Conservation (phyloP, 2,888 invertebrate species). For the Listrodromus nycthemerus region DNA sequence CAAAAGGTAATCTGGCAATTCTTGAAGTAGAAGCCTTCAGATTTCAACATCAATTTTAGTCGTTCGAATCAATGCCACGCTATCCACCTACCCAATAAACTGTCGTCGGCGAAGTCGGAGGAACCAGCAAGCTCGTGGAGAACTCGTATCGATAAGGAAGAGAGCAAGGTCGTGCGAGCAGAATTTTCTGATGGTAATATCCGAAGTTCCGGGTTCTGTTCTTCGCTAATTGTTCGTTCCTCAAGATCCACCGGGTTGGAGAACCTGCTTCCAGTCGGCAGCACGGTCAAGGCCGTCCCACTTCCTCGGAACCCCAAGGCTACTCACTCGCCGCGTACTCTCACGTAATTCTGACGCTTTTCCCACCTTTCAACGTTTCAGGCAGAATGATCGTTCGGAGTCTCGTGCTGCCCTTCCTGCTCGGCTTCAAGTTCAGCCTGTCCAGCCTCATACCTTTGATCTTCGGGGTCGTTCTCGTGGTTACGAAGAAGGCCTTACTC, state of each 20-base stretch:
- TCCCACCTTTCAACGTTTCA: slow-evolving; percentile 80
- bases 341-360: slow-evolving; percentile 11
- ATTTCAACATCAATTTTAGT: too few species aligned
- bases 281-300: slow-evolving; percentile 78
- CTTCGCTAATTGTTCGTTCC: slow-evolving; percentile 32
- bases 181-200: slow-evolving; percentile 40
- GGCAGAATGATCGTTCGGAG: slow-evolving; percentile 90
- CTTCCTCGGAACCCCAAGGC: slow-evolving; percentile 21
- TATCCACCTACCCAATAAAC: not conserved
- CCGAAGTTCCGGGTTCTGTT: slow-evolving; percentile 6
- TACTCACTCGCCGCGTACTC: not conserved
- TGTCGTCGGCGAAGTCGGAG: slow-evolving; percentile 26
- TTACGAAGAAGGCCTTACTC: slow-evolving; percentile 92
- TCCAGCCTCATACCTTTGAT: slow-evolving; percentile 90
- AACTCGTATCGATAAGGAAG: slow-evolving; percentile 50
- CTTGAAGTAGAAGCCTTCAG: not conserved
- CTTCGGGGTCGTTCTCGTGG: slow-evolving; percentile 89
- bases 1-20: not conserved
- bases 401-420: slow-evolving; percentile 90
- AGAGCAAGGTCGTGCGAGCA: slow-evolving; percentile 46
- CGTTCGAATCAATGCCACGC: not conserved
- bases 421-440: slow-evolving; percentile 93
- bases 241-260: slow-evolving; percentile 65
- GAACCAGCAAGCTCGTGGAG: slow-evolving; percentile 38
- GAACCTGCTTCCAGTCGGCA: slow-evolving; percentile 74